phyloP scores from a whole-genome alignment of 2,797 vertebrate species.

The Enteromius thamalakanensis region DNA sequence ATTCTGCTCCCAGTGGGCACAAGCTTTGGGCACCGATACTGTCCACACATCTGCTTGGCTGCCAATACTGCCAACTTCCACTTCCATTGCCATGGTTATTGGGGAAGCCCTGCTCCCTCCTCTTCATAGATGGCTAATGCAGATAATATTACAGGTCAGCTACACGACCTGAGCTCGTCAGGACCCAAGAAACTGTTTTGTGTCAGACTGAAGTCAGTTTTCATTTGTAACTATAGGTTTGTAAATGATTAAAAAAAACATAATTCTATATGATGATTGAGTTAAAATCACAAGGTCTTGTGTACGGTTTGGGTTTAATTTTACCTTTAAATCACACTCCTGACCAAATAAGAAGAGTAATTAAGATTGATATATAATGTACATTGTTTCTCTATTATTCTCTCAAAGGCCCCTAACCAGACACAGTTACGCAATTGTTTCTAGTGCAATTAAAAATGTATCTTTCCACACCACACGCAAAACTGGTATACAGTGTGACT shows the following conservation, averaged over 20 bases:
- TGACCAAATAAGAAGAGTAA: background rate
- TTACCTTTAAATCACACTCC: conserved; percentile 2
- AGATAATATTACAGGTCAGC: background rate
- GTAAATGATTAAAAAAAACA: background rate
- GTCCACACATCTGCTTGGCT: conserved; percentile 68
- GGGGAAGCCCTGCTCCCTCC: conserved; percentile 48
- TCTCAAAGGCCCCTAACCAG: background rate
- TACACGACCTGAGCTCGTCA: background rate
- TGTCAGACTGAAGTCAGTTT: background rate
- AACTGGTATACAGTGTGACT: background rate
- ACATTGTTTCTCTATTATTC: background rate
- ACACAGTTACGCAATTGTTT: background rate
- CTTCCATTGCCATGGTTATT: conserved; percentile 64
- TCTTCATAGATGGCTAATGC: conserved; percentile 6
- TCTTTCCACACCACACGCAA: background rate
- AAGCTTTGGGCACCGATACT: conserved; percentile 74
- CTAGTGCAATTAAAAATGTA: background rate
- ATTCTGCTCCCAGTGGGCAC: conserved; percentile 72
- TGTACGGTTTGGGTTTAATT: background rate
- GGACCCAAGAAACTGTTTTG: background rate
- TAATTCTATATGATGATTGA: background rate
- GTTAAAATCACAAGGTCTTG: background rate
- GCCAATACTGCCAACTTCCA: conserved; percentile 69
- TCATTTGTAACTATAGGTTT: background rate
- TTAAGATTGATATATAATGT: background rate